These are phyloP conservation scores for Sanderia malayensis DNA, from an alignment of 30 jellyfish, hydroid and myxozoan species.

Conservation along the genomic window DNA sequence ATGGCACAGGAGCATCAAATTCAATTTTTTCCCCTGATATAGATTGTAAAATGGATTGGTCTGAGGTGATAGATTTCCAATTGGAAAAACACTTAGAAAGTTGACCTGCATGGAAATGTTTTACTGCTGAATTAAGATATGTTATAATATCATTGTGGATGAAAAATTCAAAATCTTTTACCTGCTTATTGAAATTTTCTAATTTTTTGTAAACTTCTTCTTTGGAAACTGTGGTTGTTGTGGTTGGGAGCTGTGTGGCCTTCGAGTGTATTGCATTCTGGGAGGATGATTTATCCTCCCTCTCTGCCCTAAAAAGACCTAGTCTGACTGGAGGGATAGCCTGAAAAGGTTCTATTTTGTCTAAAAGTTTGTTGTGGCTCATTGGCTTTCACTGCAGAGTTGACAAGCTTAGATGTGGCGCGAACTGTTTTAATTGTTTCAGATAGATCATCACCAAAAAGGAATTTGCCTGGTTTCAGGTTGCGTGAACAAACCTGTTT, in stretches of 20 bases:
- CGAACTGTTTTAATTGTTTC: not conserved
- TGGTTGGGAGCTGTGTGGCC: not conserved
- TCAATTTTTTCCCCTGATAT: no score
- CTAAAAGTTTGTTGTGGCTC: not conserved
- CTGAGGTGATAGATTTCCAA: no score
- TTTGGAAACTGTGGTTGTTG: no score
- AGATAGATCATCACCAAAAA: not conserved
- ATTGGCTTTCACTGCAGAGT: not conserved
- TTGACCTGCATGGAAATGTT: no score
- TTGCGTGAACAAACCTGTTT: no score
- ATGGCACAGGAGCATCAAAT: no score
- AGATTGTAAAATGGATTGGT: no score
- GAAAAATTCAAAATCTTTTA: constrained; percentile 8
- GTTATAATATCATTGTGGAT: no score
- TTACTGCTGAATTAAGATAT: no score
- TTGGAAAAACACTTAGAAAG: no score
- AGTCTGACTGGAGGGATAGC: not conserved
- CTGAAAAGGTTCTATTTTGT: not conserved
- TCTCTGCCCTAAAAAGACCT: not conserved
- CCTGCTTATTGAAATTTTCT: constrained; percentile 2
- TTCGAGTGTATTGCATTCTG: not conserved
- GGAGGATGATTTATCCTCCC: not conserved
- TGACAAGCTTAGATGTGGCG: not conserved
- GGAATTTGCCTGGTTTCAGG: not conserved
- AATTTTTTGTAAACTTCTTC: constrained; percentile 14